phyloP scores from a whole-genome alignment of 92 coral and sea anemone genomes.

The Porites cylindrica region DNA sequence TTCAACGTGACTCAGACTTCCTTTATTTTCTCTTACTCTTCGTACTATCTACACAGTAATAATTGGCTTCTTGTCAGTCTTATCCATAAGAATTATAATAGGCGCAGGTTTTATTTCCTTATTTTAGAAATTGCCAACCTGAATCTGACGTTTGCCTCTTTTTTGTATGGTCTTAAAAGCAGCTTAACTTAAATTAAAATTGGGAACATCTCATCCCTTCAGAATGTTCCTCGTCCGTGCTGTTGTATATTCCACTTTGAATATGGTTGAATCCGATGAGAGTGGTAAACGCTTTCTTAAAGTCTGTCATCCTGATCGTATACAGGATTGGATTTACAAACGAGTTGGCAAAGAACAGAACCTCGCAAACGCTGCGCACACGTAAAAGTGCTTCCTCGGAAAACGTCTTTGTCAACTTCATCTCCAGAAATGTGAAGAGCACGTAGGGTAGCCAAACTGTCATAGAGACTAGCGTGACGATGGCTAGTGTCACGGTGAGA shows the following conservation, averaged over 20 bases:
- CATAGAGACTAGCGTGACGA: conserved; percentile 38
- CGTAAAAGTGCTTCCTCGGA: conserved; percentile 15
- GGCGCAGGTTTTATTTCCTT: no score
- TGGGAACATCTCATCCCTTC: no score
- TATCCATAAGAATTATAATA: no score
- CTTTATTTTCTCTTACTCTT: no score
- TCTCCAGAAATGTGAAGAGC: conserved; percentile 23
- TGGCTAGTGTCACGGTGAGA: conserved; percentile 40
- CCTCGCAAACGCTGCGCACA: not conserved
- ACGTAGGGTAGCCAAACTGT: conserved; percentile 31
- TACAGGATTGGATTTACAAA: conserved; percentile 49
- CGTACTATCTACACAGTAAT: no score
- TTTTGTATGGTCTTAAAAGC: no score
- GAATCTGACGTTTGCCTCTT: no score
- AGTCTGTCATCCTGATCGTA: conserved; percentile 42
- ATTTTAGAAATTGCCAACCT: no score
- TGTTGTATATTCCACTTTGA: not conserved
- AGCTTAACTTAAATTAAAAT: no score
- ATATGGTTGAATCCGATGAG: not conserved
- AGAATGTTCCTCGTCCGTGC: no score
- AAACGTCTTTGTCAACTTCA: not conserved
- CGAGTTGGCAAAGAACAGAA: conserved; percentile 38
- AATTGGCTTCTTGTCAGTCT: no score
- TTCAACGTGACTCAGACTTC: no score
- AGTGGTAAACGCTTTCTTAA: conserved; percentile 22